Conservation (phyloP, 2,113 vertebrate species). For the Ailuropoda melanoleuca region DNA sequence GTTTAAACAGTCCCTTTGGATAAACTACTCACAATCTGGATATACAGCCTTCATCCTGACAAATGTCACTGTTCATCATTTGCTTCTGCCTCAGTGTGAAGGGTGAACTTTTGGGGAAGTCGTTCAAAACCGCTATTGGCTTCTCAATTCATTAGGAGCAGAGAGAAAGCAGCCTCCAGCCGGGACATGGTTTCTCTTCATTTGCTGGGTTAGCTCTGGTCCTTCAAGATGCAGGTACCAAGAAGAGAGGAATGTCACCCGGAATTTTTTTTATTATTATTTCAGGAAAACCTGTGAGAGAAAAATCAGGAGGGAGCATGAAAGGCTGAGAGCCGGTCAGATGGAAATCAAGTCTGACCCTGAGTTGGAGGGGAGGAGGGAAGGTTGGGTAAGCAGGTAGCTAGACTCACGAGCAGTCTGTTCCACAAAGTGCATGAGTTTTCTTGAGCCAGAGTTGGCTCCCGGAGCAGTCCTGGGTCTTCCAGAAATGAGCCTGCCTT, state of each 20-base stretch:
- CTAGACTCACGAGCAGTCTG: fast-evolving
- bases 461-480: too few relatives aligned
- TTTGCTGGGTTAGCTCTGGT: not conserved
- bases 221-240: not conserved
- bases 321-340: not conserved
- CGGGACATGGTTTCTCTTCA: fast-evolving
- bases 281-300: not conserved
- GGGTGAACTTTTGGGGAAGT: not conserved
- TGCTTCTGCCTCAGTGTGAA: not conserved
- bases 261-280: not conserved
- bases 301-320: not conserved
- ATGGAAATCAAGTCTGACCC: not conserved
- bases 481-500: not conserved
- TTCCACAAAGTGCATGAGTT: not conserved
- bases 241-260: not conserved
- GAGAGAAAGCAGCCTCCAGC: not conserved
- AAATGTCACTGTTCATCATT: not conserved
- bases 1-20: not conserved
- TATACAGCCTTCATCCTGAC: not conserved
- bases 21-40: fast-evolving
- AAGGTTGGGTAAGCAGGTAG: not conserved
- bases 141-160: not conserved
- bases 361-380: not conserved
- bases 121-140: not conserved
- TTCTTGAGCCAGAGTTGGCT: not conserved